These are phyloP conservation scores for Pachypanchax playfairii DNA, from an alignment of 2,113 vertebrate species.

Conservation along the genomic window DNA sequence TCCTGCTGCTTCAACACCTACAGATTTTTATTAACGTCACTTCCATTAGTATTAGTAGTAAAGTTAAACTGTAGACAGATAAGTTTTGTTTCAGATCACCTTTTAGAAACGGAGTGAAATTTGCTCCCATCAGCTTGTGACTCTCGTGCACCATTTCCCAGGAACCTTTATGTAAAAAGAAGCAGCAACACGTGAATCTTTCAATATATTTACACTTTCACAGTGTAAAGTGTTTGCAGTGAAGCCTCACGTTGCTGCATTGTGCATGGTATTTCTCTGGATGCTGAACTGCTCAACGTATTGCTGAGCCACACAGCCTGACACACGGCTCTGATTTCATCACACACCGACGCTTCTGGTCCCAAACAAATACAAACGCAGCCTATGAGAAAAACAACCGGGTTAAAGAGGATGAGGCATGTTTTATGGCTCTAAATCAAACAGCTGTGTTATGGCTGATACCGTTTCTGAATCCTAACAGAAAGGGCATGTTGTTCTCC, in stretches of 20 bases:
- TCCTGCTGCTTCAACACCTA: conserved; percentile 78
- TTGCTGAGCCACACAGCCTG: conserved; percentile 76
- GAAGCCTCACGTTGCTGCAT: conserved; percentile 47
- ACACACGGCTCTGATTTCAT: conserved; percentile 80
- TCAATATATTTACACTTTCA: background rate
- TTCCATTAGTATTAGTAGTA: no score
- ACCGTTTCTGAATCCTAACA: conserved; percentile 78
- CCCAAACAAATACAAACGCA: conserved; percentile 80
- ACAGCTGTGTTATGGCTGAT: conserved; percentile 4
- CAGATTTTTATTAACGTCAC: background rate
- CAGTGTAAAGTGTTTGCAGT: background rate
- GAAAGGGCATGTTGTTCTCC: conserved; percentile 75
- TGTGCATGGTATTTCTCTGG: conserved; percentile 23
- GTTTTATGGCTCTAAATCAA: background rate
- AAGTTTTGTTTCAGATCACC: conserved; percentile 63
- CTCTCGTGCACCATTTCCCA: conserved; percentile 79
- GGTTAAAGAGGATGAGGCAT: background rate
- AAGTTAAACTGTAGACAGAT: background rate
- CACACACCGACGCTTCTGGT: conserved; percentile 64
- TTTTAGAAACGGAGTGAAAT: conserved; percentile 81
- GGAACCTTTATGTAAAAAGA: conserved; percentile 37
- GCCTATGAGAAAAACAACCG: conserved; percentile 47
- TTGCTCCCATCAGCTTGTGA: conserved; percentile 73
- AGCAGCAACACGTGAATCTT: background rate
- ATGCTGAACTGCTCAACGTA: conserved; percentile 36